These are phyloP conservation scores for Muntiacus reevesi DNA, from an alignment of 2,113 vertebrate genomes.

Conservation along the genomic window DNA sequence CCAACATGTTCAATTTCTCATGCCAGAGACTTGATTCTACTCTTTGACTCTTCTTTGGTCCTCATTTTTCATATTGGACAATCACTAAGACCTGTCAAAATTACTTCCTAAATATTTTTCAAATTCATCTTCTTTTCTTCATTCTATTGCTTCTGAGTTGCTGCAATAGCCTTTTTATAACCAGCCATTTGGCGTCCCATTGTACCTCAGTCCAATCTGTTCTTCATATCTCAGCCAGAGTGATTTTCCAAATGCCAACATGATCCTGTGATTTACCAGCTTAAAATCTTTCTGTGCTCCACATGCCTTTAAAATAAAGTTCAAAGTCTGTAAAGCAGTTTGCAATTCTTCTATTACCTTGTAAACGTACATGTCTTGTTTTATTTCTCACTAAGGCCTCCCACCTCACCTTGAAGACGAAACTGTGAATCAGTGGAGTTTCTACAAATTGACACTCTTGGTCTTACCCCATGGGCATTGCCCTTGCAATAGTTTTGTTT, in stretches of 20 bases:
- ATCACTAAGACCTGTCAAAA: background rate
- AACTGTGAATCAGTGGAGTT: background rate
- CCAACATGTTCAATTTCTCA: background rate
- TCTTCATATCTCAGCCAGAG: slow-evolving; percentile 10
- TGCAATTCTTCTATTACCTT: background rate
- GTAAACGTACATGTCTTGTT: background rate
- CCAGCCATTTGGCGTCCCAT: slow-evolving; percentile 8
- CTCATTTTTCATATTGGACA: background rate
- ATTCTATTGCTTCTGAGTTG: background rate
- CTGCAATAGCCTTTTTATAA: slow-evolving; percentile 1
- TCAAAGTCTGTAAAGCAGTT: background rate
- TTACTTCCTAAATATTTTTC: background rate
- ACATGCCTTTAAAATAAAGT: background rate
- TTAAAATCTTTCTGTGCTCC: background rate
- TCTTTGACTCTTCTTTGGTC: background rate
- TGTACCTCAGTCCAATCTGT: slow-evolving; percentile 15
- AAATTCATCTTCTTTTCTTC: slow-evolving; percentile 5
- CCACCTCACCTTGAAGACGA: background rate
- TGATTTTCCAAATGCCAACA: slow-evolving; percentile 24
- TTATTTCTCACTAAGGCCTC: background rate
- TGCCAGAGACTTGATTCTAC: background rate
- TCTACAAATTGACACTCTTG: background rate
- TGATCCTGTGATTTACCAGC: background rate
- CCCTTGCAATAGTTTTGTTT: background rate
- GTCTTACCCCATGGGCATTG: background rate